Evolutionary conservation across 2,888 invertebrate genomes (phyloP), one percentile per base, ranked within the genome.

Genomic region (Brachynemurus nebulosus): DNA sequence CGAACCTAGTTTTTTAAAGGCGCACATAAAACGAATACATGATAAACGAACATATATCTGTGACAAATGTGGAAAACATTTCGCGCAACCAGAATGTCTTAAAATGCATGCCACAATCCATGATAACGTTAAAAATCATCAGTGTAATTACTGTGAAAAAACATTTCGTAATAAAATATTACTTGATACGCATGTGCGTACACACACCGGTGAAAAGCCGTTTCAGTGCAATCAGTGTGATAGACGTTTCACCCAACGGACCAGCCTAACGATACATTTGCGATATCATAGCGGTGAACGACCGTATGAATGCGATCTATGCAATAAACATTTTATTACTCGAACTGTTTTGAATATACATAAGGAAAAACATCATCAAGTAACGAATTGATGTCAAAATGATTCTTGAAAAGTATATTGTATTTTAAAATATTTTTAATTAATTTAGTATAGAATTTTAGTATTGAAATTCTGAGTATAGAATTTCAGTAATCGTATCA

Each of bases 201-300:
- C 18, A 27, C 40, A 40, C 17, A 40, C 40, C 7, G 27, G 20
- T 5, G 19, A 36, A 1, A 36, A 19, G 46, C 68, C 64, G 34
- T 69, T 19, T 2, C 21, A 23, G n/a, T 40, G 40, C 11, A 17
- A 40, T 9, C 21, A 25, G 8, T 40, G 40, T 16, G 25, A 16
- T 2, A 25, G n/a, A 30, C n/a, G 42, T 12, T 45, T 45, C 51
- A 68, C 69, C 39, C 65, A 72, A 47, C 64, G 66, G 46, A 67
- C 65, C 47, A 67, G 69, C 0, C 49, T 71, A 34, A 65, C 66
- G 4, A 59, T 66, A 3, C 71, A 71, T 50, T 60, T 60, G 18
- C 54, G 71, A 27, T 69, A 69, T 46, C 71, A 71, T 43, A 69
- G 69, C 0, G 70, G 71, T 16, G 71, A 71, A 48, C 60, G 61